Evolutionary conservation across 2,888 invertebrate genomes (phyloP).

Genomic region (Aproaerema taeniolella): DNA sequence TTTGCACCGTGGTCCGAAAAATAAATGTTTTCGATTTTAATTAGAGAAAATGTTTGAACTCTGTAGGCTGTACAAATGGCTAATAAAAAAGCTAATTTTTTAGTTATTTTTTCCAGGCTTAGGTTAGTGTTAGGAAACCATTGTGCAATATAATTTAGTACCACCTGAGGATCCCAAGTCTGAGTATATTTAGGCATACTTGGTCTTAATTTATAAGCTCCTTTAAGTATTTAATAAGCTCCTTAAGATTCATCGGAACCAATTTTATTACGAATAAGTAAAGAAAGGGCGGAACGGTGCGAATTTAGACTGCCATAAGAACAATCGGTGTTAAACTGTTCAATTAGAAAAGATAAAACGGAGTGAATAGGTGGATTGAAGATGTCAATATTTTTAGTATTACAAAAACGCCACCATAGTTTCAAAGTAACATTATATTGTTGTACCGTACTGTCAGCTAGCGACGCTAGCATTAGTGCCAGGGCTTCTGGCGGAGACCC

Average conservation of each 20-base stretch:
- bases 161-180: conserved; percentile 27
- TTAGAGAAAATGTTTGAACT: conserved; percentile 10
- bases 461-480: conserved; percentile 19
- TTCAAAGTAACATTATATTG: conserved; percentile 17
- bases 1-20: neutral
- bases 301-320: conserved; percentile 20
- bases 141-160: neutral
- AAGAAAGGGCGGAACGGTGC: conserved; percentile 20
- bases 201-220: conserved; percentile 24
- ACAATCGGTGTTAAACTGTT: conserved; percentile 17
- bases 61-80: conserved; percentile 21
- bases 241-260: conserved; percentile 5
- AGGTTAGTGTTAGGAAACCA: conserved; percentile 23
- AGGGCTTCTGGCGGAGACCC: conserved; percentile 11
- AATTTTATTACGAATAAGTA: conserved; percentile 11
- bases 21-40: conserved; percentile 5
- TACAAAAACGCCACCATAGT: conserved; percentile 19
- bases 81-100: conserved; percentile 24
- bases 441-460: conserved; percentile 17
- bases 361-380: conserved; percentile 1
- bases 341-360: conserved; percentile 14
- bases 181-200: conserved; percentile 23
- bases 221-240: conserved; percentile 16
- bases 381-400: neutral
- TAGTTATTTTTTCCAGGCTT: conserved; percentile 20